Evolutionary conservation across 2,797 vertebrate species (phyloP).

Genomic region (Nyctalus aviator): DNA sequence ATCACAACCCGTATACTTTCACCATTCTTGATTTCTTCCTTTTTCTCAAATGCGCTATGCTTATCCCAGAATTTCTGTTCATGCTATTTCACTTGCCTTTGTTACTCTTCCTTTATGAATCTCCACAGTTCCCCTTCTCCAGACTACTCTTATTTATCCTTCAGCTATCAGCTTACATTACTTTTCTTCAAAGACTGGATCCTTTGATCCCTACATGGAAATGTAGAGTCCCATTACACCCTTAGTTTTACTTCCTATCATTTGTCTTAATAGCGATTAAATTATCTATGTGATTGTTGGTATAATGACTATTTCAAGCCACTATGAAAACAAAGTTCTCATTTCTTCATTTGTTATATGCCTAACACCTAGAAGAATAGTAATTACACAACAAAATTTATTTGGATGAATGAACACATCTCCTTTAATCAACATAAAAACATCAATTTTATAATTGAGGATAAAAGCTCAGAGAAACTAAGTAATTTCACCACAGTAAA

Average conservation of each 20-base stretch:
- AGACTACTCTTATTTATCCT: background rate
- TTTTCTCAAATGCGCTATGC: background rate
- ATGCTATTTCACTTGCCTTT: background rate
- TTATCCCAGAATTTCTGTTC: background rate
- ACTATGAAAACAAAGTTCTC: slow-evolving; percentile 12
- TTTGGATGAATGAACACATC: background rate
- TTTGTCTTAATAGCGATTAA: slow-evolving; percentile 33
- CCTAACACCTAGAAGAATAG: background rate
- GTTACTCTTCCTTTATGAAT: background rate
- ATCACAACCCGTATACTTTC: background rate
- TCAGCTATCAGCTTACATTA: background rate
- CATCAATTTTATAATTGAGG: slow-evolving; percentile 20
- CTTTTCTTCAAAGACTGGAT: slow-evolving; percentile 12
- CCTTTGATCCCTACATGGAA: background rate
- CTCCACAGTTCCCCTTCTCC: background rate
- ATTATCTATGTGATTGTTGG: background rate
- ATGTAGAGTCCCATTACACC: background rate
- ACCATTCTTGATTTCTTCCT: background rate
- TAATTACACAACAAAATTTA: background rate
- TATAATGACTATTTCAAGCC: slow-evolving; percentile 5
- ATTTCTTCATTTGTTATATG: background rate
- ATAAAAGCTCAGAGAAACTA: slow-evolving; percentile 29
- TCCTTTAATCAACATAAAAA: background rate
- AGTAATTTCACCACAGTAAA: background rate
- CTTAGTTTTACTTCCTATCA: background rate